A percentile compares a stretch with the other conserved stretches of the same genome.
Conservation (phyloP, 2,797 vertebrate genomes). For the Lacerta viridis region DNA sequence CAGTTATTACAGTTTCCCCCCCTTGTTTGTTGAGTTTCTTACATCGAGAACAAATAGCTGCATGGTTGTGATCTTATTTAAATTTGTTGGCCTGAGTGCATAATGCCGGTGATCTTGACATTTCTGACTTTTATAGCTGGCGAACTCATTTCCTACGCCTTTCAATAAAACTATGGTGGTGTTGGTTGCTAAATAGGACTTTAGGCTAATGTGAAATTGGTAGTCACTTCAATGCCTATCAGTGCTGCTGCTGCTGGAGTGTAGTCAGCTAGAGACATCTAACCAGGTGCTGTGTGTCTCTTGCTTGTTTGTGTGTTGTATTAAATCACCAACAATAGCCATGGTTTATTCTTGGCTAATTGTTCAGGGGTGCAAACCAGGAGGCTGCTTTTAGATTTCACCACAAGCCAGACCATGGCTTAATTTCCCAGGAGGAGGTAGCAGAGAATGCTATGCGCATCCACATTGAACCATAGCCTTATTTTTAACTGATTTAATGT, state of each 20-base stretch:
- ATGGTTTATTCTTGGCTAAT: too few relatives aligned
- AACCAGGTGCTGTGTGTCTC: too few relatives aligned
- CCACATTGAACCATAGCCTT: too few relatives aligned
- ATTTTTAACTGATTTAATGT: too few relatives aligned
- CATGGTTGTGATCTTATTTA: background rate
- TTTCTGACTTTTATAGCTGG: background rate
- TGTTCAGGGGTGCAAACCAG: too few relatives aligned
- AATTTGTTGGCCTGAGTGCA: background rate
- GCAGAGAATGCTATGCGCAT: too few relatives aligned
- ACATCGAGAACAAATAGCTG: background rate
- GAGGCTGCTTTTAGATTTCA: too few relatives aligned
- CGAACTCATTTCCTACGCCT: background rate
- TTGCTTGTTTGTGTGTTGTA: too few relatives aligned
- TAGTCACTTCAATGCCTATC: background rate
- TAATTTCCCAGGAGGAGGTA: too few relatives aligned
- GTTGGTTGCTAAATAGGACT: background rate
- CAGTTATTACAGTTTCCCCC: constrained; percentile 19
- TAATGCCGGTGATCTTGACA: background rate
- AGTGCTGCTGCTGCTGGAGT: background rate
- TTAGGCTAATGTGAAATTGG: background rate
- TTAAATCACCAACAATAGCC: too few relatives aligned
- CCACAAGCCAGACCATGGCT: too few relatives aligned
- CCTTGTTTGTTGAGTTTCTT: background rate
- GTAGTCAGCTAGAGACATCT: background rate
- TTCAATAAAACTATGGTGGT: background rate